Conservation (phyloP, 2,888 invertebrate genomes). For the Drosophila robusta region DNA sequence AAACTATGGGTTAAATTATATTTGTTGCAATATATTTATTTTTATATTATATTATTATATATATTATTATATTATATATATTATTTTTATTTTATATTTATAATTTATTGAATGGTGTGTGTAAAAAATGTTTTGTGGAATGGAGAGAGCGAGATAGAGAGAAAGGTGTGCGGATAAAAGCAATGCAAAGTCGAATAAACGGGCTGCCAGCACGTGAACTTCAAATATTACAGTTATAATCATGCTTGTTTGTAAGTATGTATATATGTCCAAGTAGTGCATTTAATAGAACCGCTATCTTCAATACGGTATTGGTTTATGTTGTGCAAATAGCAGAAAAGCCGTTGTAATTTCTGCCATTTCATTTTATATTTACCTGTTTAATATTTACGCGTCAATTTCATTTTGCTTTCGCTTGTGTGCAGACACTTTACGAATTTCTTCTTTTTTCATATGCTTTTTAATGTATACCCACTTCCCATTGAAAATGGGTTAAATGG, state of each 20-base stretch:
- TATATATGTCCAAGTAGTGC: neutral
- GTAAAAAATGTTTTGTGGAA: too few species aligned
- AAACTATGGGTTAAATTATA: too few species aligned
- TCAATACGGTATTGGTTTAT: conserved; percentile 47
- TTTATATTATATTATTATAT: too few species aligned
- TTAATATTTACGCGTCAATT: conserved; percentile 67
- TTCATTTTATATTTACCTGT: conserved; percentile 53
- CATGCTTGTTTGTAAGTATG: neutral
- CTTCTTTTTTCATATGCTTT: conserved; percentile 2
- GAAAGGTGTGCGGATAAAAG: neutral
- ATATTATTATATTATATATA: too few species aligned
- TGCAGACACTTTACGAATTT: conserved; percentile 58
- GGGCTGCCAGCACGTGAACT: neutral
- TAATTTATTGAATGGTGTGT: too few species aligned
- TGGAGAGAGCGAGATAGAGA: too few species aligned
- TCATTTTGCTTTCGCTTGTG: conserved; percentile 52
- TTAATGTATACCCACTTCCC: neutral
- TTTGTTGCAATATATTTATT: too few species aligned
- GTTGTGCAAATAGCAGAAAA: conserved; percentile 46
- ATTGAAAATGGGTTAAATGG: neutral
- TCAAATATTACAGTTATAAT: conserved; percentile 1
- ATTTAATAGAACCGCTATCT: conserved; percentile 23
- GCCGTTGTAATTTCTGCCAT: conserved; percentile 55
- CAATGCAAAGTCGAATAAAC: neutral
- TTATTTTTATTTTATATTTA: too few species aligned